phyloP scores from a whole-genome alignment of 2,113 vertebrate species.

The Pseudorectes ferrugineus region DNA sequence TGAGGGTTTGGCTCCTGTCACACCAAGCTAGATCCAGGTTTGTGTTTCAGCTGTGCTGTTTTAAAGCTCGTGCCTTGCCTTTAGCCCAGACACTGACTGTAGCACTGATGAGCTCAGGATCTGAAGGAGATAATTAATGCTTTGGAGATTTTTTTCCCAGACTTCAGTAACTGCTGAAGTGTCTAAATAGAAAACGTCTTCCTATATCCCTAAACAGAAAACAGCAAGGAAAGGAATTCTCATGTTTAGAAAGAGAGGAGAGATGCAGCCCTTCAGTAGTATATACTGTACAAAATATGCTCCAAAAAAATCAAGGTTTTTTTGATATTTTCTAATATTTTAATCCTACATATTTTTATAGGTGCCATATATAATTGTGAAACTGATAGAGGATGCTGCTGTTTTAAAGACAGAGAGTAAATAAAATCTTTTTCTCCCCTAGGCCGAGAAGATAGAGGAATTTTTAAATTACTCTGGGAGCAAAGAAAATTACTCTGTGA shows the following conservation, averaged over 20 bases:
- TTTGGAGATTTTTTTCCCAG: not conserved
- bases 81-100: not conserved
- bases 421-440: not conserved
- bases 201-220: not conserved
- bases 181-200: not conserved
- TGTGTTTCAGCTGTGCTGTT: not conserved
- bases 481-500: not conserved
- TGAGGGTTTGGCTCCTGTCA: not conserved
- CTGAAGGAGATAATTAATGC: not conserved
- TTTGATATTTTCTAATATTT: not conserved
- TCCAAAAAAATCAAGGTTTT: not conserved
- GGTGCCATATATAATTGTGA: not conserved
- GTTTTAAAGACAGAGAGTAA: not conserved
- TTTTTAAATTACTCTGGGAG: not conserved
- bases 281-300: not conserved
- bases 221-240: not conserved
- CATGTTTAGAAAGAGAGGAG: not conserved
- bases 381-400: not conserved
- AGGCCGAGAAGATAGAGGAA: not conserved
- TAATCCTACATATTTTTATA: not conserved
- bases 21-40: not conserved
- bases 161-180: not conserved
- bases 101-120: not conserved
- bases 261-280: not conserved
- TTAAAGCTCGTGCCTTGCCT: not conserved